Conservation (phyloP, 2,888 invertebrate species). For the Sylvicola cinctus region DNA sequence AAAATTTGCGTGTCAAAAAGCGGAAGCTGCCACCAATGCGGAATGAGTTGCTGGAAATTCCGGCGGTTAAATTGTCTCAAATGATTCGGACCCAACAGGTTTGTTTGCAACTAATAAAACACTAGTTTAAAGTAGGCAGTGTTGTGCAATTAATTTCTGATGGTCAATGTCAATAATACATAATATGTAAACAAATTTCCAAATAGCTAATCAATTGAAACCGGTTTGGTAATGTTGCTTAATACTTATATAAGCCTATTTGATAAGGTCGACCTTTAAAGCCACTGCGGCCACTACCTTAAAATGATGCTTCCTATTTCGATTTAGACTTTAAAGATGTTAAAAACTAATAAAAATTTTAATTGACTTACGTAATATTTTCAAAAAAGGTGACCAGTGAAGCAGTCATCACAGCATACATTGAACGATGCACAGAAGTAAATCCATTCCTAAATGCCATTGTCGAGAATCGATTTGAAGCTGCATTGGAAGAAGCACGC, state of each 20-base stretch:
- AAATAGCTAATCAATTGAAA: no score
- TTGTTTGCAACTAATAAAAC: conserved; percentile 9
- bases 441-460: conserved; percentile 63
- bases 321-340: no score
- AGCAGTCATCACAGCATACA: conserved; percentile 47
- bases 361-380: no score
- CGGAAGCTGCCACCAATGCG: conserved; percentile 42
- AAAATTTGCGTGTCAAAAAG: conserved; percentile 31
- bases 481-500: conserved; percentile 54
- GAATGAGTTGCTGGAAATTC: conserved; percentile 43
- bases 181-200: no score
- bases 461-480: conserved; percentile 54
- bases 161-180: conserved; percentile 16
- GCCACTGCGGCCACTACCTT: no score
- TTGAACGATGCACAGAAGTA: conserved; percentile 54
- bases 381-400: conserved; percentile 53
- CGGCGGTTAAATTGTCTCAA: conserved; percentile 43
- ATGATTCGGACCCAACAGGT: conserved; percentile 55
- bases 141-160: conserved; percentile 5
- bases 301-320: no score
- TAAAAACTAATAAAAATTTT: no score
- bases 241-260: no score
- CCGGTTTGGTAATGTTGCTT: no score
- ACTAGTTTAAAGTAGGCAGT: not conserved
- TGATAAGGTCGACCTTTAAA: no score